Evolutionary conservation across 1,140 invertebrate species (phyloP).

Genomic region (Arctopsyche grandis): DNA sequence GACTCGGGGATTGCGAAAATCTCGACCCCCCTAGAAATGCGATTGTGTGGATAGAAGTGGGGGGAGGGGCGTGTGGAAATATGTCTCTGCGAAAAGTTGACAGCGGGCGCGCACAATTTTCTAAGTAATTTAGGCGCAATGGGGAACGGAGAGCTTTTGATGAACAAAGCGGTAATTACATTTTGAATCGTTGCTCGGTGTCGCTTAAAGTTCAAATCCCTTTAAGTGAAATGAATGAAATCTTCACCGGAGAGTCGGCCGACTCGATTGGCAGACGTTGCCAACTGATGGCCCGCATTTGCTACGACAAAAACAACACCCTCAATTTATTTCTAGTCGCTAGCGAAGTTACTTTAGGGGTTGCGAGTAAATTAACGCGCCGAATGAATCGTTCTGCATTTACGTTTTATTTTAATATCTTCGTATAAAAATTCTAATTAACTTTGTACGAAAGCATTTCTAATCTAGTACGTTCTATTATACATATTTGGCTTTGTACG

Average conservation of each 20-base stretch:
- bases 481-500: too few relatives aligned
- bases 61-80: not conserved
- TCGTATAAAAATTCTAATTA: too few relatives aligned
- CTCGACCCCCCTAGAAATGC: not conserved
- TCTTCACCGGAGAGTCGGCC: not conserved
- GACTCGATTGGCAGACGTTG: too few relatives aligned
- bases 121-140: not conserved
- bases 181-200: slow-evolving; percentile 2
- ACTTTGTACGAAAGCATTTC: too few relatives aligned
- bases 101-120: not conserved
- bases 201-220: slow-evolving; percentile 10
- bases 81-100: not conserved
- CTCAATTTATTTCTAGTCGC: too few relatives aligned
- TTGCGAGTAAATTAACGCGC: too few relatives aligned
- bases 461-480: too few relatives aligned
- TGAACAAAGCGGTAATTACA: slow-evolving; percentile 10
- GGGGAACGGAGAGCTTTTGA: not conserved
- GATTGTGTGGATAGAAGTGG: not conserved
- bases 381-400: too few relatives aligned
- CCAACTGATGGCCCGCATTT: too few relatives aligned
- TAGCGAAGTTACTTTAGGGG: too few relatives aligned
- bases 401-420: too few relatives aligned
- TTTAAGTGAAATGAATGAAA: slow-evolving; percentile 11
- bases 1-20: slow-evolving; percentile 14
- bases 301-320: too few relatives aligned